phyloP scores from a whole-genome alignment of 2,113 vertebrate species.

The Baryphthengus martii region DNA sequence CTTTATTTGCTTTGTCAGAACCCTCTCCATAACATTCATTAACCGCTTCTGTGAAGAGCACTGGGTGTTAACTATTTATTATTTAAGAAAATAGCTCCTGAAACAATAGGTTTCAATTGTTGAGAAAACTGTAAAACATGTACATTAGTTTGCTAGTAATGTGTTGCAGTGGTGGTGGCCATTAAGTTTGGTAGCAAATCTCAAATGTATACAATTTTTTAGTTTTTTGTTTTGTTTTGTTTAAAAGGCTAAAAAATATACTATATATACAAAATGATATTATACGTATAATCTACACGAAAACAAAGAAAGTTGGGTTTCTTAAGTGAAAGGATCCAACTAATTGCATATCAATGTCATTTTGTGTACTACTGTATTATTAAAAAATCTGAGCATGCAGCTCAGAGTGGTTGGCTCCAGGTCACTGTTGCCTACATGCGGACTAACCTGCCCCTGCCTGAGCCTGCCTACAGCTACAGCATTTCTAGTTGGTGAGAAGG shows the following conservation, averaged over 20 bases:
- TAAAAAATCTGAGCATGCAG: neutral
- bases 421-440: fast-evolving
- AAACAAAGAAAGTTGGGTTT: neutral
- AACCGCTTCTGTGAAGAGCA: neutral
- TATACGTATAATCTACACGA: neutral
- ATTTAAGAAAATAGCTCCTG: neutral
- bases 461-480: neutral
- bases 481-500: neutral
- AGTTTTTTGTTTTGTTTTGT: neutral
- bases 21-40: neutral
- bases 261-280: too few relatives aligned
- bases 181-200: fast-evolving
- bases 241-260: neutral
- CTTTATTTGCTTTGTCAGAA: neutral
- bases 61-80: neutral
- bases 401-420: neutral
- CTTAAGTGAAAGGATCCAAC: neutral
- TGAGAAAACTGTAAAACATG: neutral
- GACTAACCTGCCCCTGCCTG: neutral
- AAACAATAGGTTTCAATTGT: neutral
- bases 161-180: neutral
- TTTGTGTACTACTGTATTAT: neutral
- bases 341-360: neutral
- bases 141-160: neutral
- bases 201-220: neutral